Conservation (phyloP, 2,797 vertebrate genomes). For the Decapterus maruadsi region DNA sequence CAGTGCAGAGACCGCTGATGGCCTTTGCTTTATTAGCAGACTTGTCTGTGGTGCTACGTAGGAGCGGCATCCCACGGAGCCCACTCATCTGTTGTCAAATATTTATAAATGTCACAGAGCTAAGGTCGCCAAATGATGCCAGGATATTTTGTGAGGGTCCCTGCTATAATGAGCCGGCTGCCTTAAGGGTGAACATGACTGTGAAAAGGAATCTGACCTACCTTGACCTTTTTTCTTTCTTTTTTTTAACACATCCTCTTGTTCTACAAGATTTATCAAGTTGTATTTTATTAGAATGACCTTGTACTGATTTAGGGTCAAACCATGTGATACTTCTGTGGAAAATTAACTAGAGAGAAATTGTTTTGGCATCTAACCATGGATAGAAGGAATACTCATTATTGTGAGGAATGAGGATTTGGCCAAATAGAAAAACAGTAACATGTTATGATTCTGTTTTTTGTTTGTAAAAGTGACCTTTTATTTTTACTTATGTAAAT, state of each 20-base stretch:
- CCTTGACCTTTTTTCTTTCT: constrained; percentile 2
- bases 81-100: constrained; percentile 78
- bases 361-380: neutral
- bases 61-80: constrained; percentile 66
- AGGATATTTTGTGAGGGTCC: constrained; percentile 36
- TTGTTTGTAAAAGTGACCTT: constrained; percentile 20
- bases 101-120: constrained; percentile 79
- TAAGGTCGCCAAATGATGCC: constrained; percentile 61
- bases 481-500: constrained; percentile 22
- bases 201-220: constrained; percentile 18
- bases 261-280: constrained; percentile 2
- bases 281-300: neutral
- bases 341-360: neutral
- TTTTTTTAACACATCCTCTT: neutral
- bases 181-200: constrained; percentile 8
- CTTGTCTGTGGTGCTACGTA: constrained; percentile 47
- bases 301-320: neutral
- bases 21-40: constrained; percentile 70
- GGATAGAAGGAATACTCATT: neutral
- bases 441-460: neutral
- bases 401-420: neutral
- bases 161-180: constrained; percentile 51
- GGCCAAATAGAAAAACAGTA: neutral
- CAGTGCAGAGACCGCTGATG: constrained; percentile 29
- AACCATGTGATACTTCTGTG: neutral